These are phyloP conservation scores for Lasioglossum morio DNA, from an alignment of 2,888 invertebrate species.

Conservation along the genomic window DNA sequence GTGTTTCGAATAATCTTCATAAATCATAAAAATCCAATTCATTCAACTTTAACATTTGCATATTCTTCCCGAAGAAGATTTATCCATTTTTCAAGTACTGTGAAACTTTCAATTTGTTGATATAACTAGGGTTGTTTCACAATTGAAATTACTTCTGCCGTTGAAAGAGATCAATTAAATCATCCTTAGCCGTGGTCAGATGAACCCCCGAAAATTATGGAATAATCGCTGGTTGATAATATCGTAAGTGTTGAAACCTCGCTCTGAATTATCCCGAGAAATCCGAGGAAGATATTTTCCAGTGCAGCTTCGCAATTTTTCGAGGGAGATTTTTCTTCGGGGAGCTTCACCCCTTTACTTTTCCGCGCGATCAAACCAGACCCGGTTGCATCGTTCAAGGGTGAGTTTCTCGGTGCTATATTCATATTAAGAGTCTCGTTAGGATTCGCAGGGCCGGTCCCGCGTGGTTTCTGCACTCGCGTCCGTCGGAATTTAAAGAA, in stretches of 20 bases:
- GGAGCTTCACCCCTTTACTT: not conserved
- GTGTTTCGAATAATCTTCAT: too few species aligned
- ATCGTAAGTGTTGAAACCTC: not conserved
- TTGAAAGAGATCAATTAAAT: not conserved
- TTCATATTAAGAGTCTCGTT: conserved; percentile 20
- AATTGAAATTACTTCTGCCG: not conserved
- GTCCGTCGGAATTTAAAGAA: conserved; percentile 24
- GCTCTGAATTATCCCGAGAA: not conserved
- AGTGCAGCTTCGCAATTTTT: not conserved
- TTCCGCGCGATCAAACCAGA: not conserved
- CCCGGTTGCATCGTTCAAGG: not conserved
- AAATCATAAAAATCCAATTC: not conserved
- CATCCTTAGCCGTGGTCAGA: too few species aligned
- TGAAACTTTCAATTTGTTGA: not conserved
- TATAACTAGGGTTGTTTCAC: not conserved
- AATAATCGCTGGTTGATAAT: not conserved
- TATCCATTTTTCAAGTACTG: not conserved
- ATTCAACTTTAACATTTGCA: not conserved
- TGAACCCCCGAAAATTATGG: not conserved
- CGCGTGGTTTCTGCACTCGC: not conserved
- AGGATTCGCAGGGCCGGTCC: conserved; percentile 2
- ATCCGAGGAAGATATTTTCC: not conserved
- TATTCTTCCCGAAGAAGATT: not conserved
- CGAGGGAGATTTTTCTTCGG: not conserved
- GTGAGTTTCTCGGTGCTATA: not conserved